Conservation (phyloP, 2,888 invertebrate species). For the Archips crataeganus region DNA sequence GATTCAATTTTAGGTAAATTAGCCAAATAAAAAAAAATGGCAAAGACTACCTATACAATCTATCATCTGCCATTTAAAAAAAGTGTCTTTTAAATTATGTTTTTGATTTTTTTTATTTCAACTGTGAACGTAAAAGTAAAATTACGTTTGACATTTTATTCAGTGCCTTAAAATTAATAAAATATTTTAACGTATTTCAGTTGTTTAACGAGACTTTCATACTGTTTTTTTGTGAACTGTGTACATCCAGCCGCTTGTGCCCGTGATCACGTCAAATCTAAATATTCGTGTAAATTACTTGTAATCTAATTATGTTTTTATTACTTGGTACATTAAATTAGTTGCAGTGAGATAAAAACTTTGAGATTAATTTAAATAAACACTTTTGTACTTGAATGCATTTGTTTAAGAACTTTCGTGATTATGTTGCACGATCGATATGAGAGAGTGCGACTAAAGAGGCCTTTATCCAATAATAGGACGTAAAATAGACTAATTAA, state of each 20-base stretch:
- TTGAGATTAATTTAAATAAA: background rate
- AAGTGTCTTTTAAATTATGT: too few relatives aligned
- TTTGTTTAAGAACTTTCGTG: background rate
- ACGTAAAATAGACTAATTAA: too few relatives aligned
- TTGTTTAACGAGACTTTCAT: conserved; percentile 1
- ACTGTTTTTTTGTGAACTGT: conserved; percentile 21
- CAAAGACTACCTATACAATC: too few relatives aligned
- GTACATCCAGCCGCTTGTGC: conserved; percentile 6
- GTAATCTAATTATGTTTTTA: conserved; percentile 28
- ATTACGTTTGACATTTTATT: too few relatives aligned
- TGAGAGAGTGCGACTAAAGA: too few relatives aligned
- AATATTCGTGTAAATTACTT: conserved; percentile 33
- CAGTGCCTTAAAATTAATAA: too few relatives aligned
- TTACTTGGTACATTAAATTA: conserved; percentile 7
- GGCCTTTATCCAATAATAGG: too few relatives aligned
- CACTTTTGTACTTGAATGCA: background rate
- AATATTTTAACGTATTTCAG: background rate
- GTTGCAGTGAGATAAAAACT: background rate
- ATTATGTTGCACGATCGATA: background rate
- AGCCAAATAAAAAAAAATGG: too few relatives aligned
- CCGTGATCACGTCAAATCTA: conserved; percentile 28
- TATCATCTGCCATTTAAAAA: too few relatives aligned
- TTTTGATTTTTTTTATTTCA: background rate
- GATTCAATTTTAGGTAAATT: too few relatives aligned
- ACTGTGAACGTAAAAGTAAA: too few relatives aligned